Evolutionary conservation across 2,888 invertebrate genomes (phyloP).

Genomic region (Dyspetes luteomarginatus): DNA sequence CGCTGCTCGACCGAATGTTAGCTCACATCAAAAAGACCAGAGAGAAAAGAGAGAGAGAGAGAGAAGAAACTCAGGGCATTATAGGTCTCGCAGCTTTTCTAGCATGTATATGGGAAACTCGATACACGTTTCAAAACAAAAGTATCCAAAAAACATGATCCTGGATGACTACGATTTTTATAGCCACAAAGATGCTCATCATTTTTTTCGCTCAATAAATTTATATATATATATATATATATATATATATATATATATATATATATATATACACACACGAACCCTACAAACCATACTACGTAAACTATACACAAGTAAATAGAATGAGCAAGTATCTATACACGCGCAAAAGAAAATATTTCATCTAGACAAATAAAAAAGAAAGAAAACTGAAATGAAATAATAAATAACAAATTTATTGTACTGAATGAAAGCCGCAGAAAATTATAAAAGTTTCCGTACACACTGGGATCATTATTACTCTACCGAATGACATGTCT

Average conservation of each 20-base stretch:
- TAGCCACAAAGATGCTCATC: background rate
- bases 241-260: background rate
- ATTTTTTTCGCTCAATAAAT: background rate
- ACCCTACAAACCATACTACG: too few relatives aligned
- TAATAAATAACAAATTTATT: too few relatives aligned
- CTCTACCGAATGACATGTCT: too few relatives aligned
- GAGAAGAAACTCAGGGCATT: constrained; percentile 11
- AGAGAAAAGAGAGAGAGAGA: background rate
- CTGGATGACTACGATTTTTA: constrained; percentile 1
- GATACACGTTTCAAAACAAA: constrained; percentile 50
- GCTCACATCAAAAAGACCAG: constrained; percentile 2
- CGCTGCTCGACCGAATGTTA: constrained; percentile 42
- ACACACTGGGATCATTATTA: too few relatives aligned
- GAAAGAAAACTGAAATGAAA: too few relatives aligned
- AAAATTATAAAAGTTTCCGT: too few relatives aligned
- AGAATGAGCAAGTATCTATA: too few relatives aligned
- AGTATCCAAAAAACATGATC: constrained; percentile 27
- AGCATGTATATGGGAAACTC: constrained; percentile 33
- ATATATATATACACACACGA: too few relatives aligned
- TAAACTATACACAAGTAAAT: too few relatives aligned
- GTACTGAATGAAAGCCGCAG: too few relatives aligned
- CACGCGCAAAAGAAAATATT: too few relatives aligned
- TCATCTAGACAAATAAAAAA: too few relatives aligned
- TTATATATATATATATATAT: background rate
- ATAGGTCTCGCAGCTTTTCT: constrained; percentile 30